Base-by-base conservation (phyloP, 2,888 invertebrate species). In the Sphaerophoria taeniata region DNA sequence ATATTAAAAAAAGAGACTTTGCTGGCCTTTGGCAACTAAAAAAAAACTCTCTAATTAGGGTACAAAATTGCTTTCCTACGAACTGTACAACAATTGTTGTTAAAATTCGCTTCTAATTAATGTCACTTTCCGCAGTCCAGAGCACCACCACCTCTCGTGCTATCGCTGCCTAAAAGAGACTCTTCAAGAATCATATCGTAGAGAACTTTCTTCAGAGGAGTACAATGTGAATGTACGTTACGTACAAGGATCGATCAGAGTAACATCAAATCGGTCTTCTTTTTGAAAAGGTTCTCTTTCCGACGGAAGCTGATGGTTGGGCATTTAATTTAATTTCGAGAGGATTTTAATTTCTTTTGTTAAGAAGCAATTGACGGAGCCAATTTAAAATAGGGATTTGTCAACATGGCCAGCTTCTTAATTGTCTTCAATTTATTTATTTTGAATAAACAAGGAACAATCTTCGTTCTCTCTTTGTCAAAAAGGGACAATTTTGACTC, bases 331-430 rank as follows among this genome's bases (percentile, higher is more conserved):
- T 63, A 77, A 53, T 73, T 61, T 45, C 9, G 36, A 67, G 67
- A 47, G 55, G 53, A 75, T 79, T 84, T 75, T 71, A 75, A 84
- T 75, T 80, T 71, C 75, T 80, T 75, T 84, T 75, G 75, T 67
- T 24, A 65, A 49, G 49, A 58, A 61, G 71, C 78, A 78, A 83
- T 78, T 73, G 78, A 60, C 73, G 74, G 63, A 69, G 63, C 74
- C 70, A 79, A 79, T 74, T 74, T 83, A 56, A 83, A 83, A 70
- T 79, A 51, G 65, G 74, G 79, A 79, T 79, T 83, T 83, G 79
- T 80, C 74, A 67, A 71, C 79, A 80, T 84, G 83, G 58, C 58
- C 65, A 79, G 75, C 75, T 75, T 14, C 51, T 49, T 65, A 80
- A 75, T 75, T 71, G 51, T 65, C 49, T 65, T 72, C 80, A 84